These are phyloP conservation scores for Paramisgurnus dabryanus DNA, from an alignment of 2,113 vertebrate species.

Conservation along the genomic window DNA sequence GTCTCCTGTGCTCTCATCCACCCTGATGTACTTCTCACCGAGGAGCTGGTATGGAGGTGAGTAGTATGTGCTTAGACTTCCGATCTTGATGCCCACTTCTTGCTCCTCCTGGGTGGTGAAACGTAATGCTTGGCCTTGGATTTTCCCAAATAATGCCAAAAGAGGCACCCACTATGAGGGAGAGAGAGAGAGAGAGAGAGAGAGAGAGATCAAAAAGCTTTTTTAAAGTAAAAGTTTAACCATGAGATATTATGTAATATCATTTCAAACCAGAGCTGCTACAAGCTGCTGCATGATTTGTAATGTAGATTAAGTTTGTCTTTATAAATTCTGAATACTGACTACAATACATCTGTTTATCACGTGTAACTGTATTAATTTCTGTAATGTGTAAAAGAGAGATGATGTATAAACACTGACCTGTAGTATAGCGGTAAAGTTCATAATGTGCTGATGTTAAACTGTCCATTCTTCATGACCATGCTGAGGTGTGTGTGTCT, in stretches of 20 bases:
- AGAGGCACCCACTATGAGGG: conserved; percentile 66
- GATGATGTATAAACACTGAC: conserved; percentile 59
- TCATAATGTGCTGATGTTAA: conserved; percentile 68
- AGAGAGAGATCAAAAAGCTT: conserved; percentile 14
- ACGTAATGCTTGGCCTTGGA: conserved; percentile 52
- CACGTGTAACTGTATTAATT: background rate
- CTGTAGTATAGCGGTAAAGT: conserved; percentile 66
- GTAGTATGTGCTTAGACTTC: conserved; percentile 64
- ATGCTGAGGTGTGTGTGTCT: conserved; percentile 54
- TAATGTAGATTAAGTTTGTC: background rate
- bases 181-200: conserved; percentile 34
- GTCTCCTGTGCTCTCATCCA: conserved; percentile 69
- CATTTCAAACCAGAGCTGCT: background rate
- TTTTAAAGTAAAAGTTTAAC: conserved; percentile 41
- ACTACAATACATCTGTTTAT: too few relatives aligned
- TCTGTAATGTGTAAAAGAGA: background rate
- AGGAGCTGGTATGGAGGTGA: conserved; percentile 69
- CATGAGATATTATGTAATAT: conserved; percentile 16
- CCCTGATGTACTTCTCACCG: conserved; percentile 61
- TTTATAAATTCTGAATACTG: too few relatives aligned
- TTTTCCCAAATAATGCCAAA: conserved; percentile 61
- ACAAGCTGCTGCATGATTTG: background rate
- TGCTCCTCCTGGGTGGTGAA: conserved; percentile 70
- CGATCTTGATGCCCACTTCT: conserved; percentile 62
- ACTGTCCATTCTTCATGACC: conserved; percentile 60